phyloP scores from a whole-genome alignment of 2,113 vertebrate genomes.

The Oreamnos americanus region DNA sequence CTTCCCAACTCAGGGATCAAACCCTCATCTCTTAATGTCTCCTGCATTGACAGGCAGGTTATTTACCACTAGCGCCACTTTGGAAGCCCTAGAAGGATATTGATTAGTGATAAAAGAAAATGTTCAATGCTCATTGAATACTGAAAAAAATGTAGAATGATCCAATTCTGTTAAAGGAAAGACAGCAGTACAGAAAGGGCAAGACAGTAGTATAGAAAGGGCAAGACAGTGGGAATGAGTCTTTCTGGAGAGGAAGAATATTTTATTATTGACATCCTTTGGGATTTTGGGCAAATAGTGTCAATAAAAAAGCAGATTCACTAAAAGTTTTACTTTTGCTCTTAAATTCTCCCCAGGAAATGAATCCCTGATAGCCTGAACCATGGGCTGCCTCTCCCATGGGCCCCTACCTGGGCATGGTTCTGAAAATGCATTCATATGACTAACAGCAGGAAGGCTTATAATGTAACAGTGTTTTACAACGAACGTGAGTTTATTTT shows the following conservation, averaged over 20 bases:
- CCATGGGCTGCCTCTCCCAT: not conserved
- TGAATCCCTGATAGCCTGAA: not conserved
- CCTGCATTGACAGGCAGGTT: not conserved
- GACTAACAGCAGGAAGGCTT: not conserved
- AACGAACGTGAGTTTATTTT: not conserved
- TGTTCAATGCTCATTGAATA: not conserved
- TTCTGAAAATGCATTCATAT: not conserved
- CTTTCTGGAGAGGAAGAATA: not conserved
- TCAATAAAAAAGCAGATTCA: not conserved
- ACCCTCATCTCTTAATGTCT: not conserved
- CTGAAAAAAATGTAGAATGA: not conserved
- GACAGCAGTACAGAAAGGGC: not conserved
- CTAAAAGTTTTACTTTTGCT: not conserved
- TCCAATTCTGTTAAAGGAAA: not conserved
- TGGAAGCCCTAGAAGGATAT: not conserved
- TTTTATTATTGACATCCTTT: not conserved
- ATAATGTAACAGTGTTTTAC: not conserved
- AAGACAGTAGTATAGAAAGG: not conserved
- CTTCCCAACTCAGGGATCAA: not conserved
- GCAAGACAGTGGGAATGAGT: too few species aligned
- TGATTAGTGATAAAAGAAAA: not conserved
- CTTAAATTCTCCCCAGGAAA: not conserved
- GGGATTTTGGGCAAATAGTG: not conserved
- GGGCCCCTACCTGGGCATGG: not conserved
- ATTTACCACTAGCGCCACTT: not conserved